Percentiles rank a stretch among this genome's conserved stretches.
phyloP scores from a whole-genome alignment of 2,888 invertebrate species.

The Herminia tarsipennalis region DNA sequence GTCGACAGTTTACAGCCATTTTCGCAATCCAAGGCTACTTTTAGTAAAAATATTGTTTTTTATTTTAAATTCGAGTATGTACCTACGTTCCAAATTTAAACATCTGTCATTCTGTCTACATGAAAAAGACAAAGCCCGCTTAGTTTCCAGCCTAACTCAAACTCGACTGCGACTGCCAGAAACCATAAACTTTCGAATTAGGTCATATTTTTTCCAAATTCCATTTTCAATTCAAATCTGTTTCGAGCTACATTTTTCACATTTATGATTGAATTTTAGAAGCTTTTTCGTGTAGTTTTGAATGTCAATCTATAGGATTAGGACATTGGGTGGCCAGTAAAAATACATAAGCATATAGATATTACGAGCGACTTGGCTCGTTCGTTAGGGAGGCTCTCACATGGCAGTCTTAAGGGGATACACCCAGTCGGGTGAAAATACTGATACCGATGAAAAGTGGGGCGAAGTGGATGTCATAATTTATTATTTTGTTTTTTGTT shows the following conservation, averaged over 20 bases:
- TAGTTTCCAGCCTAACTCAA: not conserved
- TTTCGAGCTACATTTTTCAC: not conserved
- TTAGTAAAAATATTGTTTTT: no score
- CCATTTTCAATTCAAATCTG: slow-evolving; percentile 2
- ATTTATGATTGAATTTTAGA: slow-evolving; percentile 11
- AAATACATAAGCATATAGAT: slow-evolving; percentile 50
- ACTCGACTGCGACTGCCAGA: no score
- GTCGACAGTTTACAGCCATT: no score
- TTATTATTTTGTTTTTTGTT: slow-evolving; percentile 8
- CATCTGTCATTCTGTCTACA: not conserved
- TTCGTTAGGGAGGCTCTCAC: slow-evolving; percentile 40
- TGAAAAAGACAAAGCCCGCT: not conserved
- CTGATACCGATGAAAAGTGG: slow-evolving; percentile 53
- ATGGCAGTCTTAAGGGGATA: slow-evolving; percentile 39
- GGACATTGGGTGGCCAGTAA: slow-evolving; percentile 34
- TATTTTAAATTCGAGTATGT: no score
- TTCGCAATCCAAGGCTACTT: no score
- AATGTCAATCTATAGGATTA: slow-evolving; percentile 29
- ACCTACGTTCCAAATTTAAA: no score
- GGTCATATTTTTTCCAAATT: slow-evolving; percentile 2
- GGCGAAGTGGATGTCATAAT: slow-evolving; percentile 5
- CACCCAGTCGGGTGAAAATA: slow-evolving; percentile 51
- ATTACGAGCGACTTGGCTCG: slow-evolving; percentile 55
- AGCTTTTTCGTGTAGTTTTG: slow-evolving; percentile 34
- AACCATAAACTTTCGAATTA: not conserved